Evolutionary conservation across 1,140 invertebrate genomes (phyloP), one percentile per base, ranked within the genome.

Genomic region (Drosophila nasuta): DNA sequence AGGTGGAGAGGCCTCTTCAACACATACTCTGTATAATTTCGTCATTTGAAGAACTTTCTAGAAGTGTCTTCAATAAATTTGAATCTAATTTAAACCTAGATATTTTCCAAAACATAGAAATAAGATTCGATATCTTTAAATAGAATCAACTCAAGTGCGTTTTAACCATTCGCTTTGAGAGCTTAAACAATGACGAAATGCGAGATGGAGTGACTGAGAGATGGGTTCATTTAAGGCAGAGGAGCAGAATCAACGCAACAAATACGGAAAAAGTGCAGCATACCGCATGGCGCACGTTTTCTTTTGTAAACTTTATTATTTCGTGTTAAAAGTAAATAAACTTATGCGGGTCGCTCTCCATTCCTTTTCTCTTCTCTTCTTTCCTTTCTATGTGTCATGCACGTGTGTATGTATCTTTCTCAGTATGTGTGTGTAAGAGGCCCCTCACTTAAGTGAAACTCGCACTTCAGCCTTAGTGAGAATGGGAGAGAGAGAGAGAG

Each of bases 311-410:
- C 79, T 87, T 87, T 88, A 88, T 88, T 87, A 87, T 87, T 87
- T 88, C 83, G 83, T 87, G 83, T 80, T 87, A 88, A 87, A 86
- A 87, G 83, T 87, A 87, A 87, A 87, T 87, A 87, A 87, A 87
- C 83, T 89, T 87, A 87, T 78, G 60, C 72, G 75, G 75, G 81
- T 66, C 62, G 17, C 20, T 38, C 57, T 33, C 57, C 56, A 38
- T 57, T 48, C 13, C 0, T 10, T 8, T 63, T 7, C 3, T 8
- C 15, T 57, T 48, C 13, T 1, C 7, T 8, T 63, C 5, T 2
- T 8, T 15, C 5, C 8, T 8, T 35, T 13, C n/a, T 28, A 52
- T 6, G 11, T 52, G 28, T n/a, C 49, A 8, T 52, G 49, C 49
- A 54, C 51, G 51, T 7, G 5, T n/a, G 17, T 28, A 6, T 33